Base-by-base conservation (phyloP, 2,797 vertebrate species). In the Mormyrus hasselquistii region DNA sequence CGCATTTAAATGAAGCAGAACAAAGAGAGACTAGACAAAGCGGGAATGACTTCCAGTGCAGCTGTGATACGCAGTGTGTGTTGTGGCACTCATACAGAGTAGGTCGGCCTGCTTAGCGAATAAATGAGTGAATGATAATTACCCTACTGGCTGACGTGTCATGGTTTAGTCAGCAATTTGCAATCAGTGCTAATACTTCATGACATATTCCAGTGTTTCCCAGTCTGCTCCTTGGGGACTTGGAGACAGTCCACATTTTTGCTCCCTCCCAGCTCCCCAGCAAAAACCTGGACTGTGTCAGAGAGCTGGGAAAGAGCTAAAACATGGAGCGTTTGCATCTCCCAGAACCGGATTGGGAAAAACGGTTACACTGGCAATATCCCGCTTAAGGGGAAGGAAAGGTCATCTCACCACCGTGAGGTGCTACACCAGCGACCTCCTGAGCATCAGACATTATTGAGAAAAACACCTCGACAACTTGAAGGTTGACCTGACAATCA, bases 1-100 rank as follows among this genome's bases (percentile, higher is more conserved):
- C 84, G 16, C 50, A 55, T 86, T 57, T 86, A 53, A 86, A 53
- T 86, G 44, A 86, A 86, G 52, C 52, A 55, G 22, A 53, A 55
- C 52, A 55, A 49, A 86, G 52, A 55, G n/a, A 55, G 50, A 12
- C 52, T 29, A 22, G 73, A 79, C 73, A 79, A 84, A 49, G 44
- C 47, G 0, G 22, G 47, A n/a, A 4, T n/a, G 82, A 84, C 44
- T 84, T 44, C 29, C 47, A 52, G 9, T 84, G 47, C 41, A 4
- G 41, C 47, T 44, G 8, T 50, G 82, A 84, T 50, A 49, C 34
- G 12, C 73, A n/a, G 44, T 49, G 79, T 50, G 79, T 38, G 6
- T 34, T 22, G 47, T 8, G 79, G 44, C 2, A 38, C 44, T 84
- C 38, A 3, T 50, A 49, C n/a, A 2, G 8, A 84, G 79, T 5